Conservation (phyloP, 1,140 invertebrate species). For the Pantala flavescens region DNA sequence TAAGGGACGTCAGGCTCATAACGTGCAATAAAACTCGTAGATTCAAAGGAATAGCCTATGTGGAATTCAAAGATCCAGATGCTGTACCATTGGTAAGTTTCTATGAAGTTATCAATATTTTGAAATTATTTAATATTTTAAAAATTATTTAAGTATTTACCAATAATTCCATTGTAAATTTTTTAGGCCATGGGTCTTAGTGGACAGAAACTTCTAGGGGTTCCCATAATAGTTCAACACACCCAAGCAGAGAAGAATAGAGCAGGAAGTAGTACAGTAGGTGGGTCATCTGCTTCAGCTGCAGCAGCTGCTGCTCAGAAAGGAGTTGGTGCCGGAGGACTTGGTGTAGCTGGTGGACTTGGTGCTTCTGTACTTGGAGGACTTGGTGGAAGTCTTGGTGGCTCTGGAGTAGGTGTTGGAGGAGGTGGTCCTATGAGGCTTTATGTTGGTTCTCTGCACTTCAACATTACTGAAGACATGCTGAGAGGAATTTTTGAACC, state of each 20-base stretch:
- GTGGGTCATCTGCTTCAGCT: constrained; percentile 13
- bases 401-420: constrained; percentile 60
- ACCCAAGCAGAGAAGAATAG: constrained; percentile 98
- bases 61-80: constrained; percentile 97
- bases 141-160: constrained; percentile 18
- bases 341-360: background rate
- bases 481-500: constrained; percentile 96
- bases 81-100: constrained; percentile 80
- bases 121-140: background rate
- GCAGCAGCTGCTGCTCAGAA: constrained; percentile 19
- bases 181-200: constrained; percentile 87
- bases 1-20: constrained; percentile 92
- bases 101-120: constrained; percentile 11
- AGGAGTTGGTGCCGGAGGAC: background rate
- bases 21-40: constrained; percentile 97
- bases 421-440: constrained; percentile 87
- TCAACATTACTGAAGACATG: constrained; percentile 99
- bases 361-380: background rate
- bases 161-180: constrained; percentile 22
- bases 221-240: constrained; percentile 96
- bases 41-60: constrained; percentile 98
- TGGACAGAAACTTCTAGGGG: constrained; percentile 90
- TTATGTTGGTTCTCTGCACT: constrained; percentile 96
- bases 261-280: constrained; percentile 67
- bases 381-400: background rate